A percentile compares a stretch with the other conserved stretches of the same genome.
phyloP scores from a whole-genome alignment of 2,888 invertebrate species.

The Erebia epiphron region DNA sequence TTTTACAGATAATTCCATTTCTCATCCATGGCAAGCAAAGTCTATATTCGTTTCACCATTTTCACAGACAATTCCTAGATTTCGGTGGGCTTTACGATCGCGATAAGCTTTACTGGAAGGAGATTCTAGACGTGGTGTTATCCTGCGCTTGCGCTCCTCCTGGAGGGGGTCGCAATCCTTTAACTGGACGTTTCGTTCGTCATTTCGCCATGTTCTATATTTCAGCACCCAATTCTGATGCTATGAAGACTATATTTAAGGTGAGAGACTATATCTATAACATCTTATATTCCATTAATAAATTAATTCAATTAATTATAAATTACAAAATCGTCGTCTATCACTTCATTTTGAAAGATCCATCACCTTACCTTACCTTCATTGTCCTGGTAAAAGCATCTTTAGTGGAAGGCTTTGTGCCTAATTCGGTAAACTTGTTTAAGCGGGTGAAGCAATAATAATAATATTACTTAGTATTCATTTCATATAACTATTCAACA shows the following conservation, averaged over 20 bases:
- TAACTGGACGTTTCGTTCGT: constrained; percentile 92
- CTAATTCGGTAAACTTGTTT: no score
- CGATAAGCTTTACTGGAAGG: constrained; percentile 94
- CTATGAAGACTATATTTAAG: constrained; percentile 91
- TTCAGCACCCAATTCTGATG: constrained; percentile 89
- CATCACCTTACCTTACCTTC: no score
- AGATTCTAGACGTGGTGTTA: constrained; percentile 91
- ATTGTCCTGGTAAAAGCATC: no score
- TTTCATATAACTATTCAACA: constrained; percentile 51
- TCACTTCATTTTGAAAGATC: no score
- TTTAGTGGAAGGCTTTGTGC: no score
- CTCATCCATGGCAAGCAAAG: background rate
- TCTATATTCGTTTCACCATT: background rate
- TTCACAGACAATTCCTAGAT: constrained; percentile 86
- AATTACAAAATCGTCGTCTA: no score
- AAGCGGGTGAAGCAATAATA: no score
- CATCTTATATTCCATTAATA: no score
- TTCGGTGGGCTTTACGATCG: constrained; percentile 93
- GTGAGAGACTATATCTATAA: constrained; percentile 48
- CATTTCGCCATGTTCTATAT: constrained; percentile 95
- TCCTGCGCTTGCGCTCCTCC: constrained; percentile 94
- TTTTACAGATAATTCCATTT: no score
- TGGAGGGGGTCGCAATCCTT: constrained; percentile 93
- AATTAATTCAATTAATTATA: no score
- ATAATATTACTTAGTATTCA: no score